Percentiles rank a stretch among this genome's conserved stretches.
These are phyloP conservation scores for Sarcophilus harrisii DNA, from an alignment of 2,797 vertebrate species.

Conservation along the genomic window DNA sequence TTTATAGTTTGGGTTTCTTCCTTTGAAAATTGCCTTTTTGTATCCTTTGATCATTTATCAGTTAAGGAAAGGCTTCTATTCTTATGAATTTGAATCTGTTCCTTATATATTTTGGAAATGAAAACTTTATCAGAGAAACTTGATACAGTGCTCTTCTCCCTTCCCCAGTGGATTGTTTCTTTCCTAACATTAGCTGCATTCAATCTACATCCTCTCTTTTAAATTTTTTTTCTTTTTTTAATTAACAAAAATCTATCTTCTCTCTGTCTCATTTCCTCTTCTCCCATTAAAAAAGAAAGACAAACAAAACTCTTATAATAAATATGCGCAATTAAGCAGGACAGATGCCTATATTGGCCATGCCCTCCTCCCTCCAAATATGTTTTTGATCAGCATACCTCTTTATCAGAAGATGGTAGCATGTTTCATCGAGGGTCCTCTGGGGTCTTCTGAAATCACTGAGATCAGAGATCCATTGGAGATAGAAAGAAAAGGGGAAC, in stretches of 20 bases:
- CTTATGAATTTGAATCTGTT: neutral
- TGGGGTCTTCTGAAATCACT: neutral
- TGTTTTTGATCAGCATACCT: neutral
- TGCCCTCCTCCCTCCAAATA: neutral
- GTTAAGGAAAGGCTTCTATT: neutral
- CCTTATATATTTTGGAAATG: neutral
- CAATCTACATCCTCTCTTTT: neutral
- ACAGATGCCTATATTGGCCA: neutral
- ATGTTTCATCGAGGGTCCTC: neutral
- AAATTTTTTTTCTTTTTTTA: neutral
- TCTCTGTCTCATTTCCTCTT: neutral
- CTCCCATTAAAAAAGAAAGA: neutral
- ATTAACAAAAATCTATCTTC: neutral
- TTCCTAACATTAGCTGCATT: neutral
- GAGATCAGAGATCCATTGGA: neutral
- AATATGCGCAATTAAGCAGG: neutral
- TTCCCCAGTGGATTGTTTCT: neutral
- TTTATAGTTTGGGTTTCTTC: neutral
- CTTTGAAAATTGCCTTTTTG: neutral
- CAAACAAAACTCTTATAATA: neutral
- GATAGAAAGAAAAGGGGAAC: neutral
- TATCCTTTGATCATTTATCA: neutral
- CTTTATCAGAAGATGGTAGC: neutral
- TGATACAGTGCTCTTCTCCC: neutral
- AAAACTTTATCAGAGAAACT: neutral